These are phyloP conservation scores for Ips typographus DNA, from an alignment of 1,140 invertebrate genomes.

Conservation along the genomic window DNA sequence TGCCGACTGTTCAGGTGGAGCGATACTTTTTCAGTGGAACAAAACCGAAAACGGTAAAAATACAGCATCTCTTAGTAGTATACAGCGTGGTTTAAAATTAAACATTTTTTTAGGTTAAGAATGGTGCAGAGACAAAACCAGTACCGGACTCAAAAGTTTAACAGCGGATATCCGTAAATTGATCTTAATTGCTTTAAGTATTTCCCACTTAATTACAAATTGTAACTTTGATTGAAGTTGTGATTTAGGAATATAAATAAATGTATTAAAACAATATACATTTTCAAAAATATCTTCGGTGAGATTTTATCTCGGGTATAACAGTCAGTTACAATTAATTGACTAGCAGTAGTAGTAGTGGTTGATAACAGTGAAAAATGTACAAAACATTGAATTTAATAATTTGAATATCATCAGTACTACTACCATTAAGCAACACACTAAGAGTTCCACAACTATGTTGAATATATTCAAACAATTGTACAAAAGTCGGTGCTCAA, in stretches of 20 bases:
- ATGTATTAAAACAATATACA: too few relatives aligned
- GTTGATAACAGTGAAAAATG: too few relatives aligned
- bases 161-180: not conserved
- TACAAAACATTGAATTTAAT: too few relatives aligned
- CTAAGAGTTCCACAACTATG: too few relatives aligned
- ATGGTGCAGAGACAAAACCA: not conserved
- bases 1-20: slow-evolving; percentile 4
- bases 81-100: not conserved
- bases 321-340: too few relatives aligned
- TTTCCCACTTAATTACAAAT: not conserved
- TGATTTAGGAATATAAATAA: too few relatives aligned
- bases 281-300: too few relatives aligned
- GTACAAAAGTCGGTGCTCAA: not conserved
- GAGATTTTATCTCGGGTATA: too few relatives aligned
- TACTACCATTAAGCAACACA: too few relatives aligned
- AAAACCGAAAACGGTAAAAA: not conserved
- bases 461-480: too few relatives aligned
- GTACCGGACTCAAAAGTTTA: not conserved
- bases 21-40: slow-evolving; percentile 2
- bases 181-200: not conserved
- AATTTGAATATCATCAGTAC: too few relatives aligned
- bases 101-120: not conserved
- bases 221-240: not conserved
- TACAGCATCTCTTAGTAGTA: not conserved
- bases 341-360: too few relatives aligned